These are phyloP conservation scores for Poeciliopsis turrubarensis DNA, from an alignment of 2,113 vertebrate genomes.

Conservation along the genomic window DNA sequence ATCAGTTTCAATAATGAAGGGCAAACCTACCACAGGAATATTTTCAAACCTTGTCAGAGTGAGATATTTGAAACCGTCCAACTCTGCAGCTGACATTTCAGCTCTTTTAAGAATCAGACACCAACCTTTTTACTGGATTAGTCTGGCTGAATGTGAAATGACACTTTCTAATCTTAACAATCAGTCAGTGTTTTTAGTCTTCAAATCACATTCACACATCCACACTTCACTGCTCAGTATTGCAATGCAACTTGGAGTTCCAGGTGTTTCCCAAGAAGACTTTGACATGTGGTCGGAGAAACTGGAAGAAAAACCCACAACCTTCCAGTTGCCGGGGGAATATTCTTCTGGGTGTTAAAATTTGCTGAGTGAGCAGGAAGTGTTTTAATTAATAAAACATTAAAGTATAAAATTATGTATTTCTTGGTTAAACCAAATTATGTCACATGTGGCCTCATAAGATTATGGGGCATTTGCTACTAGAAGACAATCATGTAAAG, in stretches of 20 bases:
- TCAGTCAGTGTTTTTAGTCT: not conserved
- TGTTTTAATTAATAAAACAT: not conserved
- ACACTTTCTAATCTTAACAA: not conserved
- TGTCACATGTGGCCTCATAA: not conserved
- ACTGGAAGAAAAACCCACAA: not conserved
- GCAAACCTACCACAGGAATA: not conserved
- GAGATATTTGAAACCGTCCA: not conserved
- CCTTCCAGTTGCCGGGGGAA: not conserved
- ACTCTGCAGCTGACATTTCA: not conserved
- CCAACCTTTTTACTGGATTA: not conserved
- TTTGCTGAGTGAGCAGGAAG: not conserved
- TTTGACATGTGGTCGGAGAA: not conserved
- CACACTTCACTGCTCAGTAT: not conserved
- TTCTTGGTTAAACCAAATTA: not conserved
- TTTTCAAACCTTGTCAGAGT: not conserved
- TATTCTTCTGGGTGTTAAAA: not conserved
- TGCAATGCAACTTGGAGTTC: not conserved
- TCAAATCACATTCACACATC: not conserved
- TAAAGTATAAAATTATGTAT: not conserved
- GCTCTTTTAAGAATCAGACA: not conserved
- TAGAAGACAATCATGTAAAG: not conserved
- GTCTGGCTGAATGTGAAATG: not conserved
- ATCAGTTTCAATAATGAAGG: conserved; percentile 8
- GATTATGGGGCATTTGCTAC: not conserved
- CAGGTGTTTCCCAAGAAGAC: not conserved